Evolutionary conservation across 2,888 invertebrate genomes (phyloP).

Genomic region (Drosophila affinis): DNA sequence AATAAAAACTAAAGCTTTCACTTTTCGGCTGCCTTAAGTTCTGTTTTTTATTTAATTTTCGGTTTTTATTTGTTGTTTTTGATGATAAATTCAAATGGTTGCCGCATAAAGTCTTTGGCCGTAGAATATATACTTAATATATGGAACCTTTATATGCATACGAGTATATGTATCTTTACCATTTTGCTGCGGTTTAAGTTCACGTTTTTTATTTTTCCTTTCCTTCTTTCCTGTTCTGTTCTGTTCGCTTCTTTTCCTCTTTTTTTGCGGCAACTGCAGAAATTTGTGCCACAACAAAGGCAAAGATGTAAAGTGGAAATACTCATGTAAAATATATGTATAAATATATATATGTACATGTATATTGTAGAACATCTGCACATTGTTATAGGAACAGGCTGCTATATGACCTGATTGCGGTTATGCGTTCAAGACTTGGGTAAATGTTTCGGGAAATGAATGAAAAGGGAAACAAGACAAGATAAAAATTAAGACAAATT

Average conservation of each 20-base stretch:
- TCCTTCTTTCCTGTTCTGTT: background rate
- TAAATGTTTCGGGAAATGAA: conserved; percentile 23
- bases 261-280: conserved; percentile 4
- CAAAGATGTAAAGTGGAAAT: conserved; percentile 44
- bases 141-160: background rate
- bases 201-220: conserved; percentile 6
- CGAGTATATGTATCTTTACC: conserved; percentile 4
- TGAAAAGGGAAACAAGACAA: conserved; percentile 1
- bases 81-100: conserved; percentile 22
- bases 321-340: conserved; percentile 26
- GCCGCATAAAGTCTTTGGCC: background rate
- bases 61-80: conserved; percentile 4
- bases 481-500: conserved; percentile 8
- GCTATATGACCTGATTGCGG: conserved; percentile 72
- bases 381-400: conserved; percentile 30
- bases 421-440: conserved; percentile 41
- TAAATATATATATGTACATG: background rate
- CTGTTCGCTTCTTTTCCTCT: background rate
- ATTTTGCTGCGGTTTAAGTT: conserved; percentile 6
- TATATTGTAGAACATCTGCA: conserved; percentile 25
- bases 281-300: conserved; percentile 27
- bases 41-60: background rate
- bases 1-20: conserved; percentile 21
- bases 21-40: conserved; percentile 20
- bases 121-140: conserved; percentile 2